Evolutionary conservation across 1,140 invertebrate species (phyloP).

Genomic region (Hylyphantes graminicola): DNA sequence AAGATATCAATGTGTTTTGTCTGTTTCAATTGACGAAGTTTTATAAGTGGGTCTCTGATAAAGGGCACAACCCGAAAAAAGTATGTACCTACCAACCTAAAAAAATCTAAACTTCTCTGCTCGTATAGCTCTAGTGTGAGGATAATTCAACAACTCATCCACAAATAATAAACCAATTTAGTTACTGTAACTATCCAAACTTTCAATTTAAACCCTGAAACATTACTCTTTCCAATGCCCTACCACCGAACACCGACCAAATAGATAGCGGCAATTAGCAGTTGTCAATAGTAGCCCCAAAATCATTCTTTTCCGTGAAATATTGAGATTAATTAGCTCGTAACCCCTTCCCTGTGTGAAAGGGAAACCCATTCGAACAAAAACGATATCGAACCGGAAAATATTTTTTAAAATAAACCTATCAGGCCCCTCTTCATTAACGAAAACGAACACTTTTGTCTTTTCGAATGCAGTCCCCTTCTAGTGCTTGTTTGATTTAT

Average conservation of each 20-base stretch:
- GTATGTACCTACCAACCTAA: too few relatives aligned
- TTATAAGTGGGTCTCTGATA: too few relatives aligned
- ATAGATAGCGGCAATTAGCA: conserved; percentile 18
- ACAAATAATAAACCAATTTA: too few relatives aligned
- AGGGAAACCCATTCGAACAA: not conserved
- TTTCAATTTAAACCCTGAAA: not conserved
- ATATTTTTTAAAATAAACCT: conserved; percentile 36
- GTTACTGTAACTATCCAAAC: too few relatives aligned
- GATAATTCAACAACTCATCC: too few relatives aligned
- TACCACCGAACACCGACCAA: not conserved
- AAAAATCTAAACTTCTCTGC: too few relatives aligned
- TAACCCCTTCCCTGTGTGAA: not conserved
- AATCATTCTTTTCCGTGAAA: conserved; percentile 5
- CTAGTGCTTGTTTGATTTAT: too few relatives aligned
- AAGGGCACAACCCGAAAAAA: too few relatives aligned
- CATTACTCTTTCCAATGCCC: not conserved
- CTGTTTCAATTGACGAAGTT: too few relatives aligned
- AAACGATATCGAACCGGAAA: conserved; percentile 15
- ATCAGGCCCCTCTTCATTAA: conserved; percentile 12
- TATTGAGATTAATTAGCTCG: conserved; percentile 8
- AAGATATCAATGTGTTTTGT: too few relatives aligned
- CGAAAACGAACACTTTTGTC: not conserved
- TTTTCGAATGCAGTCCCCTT: too few relatives aligned
- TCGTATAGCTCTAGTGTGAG: too few relatives aligned
- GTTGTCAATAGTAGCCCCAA: not conserved